Base-by-base conservation (phyloP, 2,797 vertebrate genomes). In the Megalops cyprinoides region DNA sequence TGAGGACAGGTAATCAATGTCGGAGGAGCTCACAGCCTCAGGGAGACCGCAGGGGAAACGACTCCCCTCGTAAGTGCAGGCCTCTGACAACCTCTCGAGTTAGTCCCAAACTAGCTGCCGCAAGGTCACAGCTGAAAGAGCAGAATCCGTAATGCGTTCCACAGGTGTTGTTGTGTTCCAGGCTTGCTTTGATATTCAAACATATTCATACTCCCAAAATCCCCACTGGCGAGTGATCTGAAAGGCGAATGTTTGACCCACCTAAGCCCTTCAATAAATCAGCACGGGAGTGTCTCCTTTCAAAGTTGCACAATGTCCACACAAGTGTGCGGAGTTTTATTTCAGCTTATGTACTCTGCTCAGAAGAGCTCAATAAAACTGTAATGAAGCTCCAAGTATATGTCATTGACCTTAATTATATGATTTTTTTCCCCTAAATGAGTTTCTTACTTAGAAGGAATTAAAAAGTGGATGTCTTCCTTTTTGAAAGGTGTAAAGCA, bases 1-100 rank as follows among this genome's bases (percentile, higher is more conserved):
- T 99, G 85, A 96, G 93, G 93, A 99, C 98, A 94, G 97, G 98
- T 99, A 94, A 95, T 92, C 85, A 86, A 86, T 90, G 86, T 60
- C 18, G 88, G 84, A 31, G 28, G 55, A 2, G 18, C 37, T 37
- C 37, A 60, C 83, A 49, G 78, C n/a, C n/a, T n/a, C n/a, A n/a
- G n/a, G n/a, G n/a, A n/a, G n/a, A n/a, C n/a, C n/a, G n/a, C n/a
- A n/a, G n/a, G n/a, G n/a, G n/a, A n/a, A n/a, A n/a, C n/a, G n/a
- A n/a, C n/a, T n/a, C n/a, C n/a, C n/a, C n/a, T n/a, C n/a, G n/a
- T n/a, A n/a, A n/a, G n/a, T n/a, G n/a, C n/a, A n/a, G n/a, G n/a
- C n/a, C n/a, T n/a, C n/a, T n/a, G n/a, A n/a, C n/a, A n/a, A n/a
- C n/a, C n/a, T n/a, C n/a, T n/a, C n/a, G n/a, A n/a, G n/a, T n/a